phyloP scores from a whole-genome alignment of 2,888 invertebrate genomes.

The Cyrtodaria siliqua region DNA sequence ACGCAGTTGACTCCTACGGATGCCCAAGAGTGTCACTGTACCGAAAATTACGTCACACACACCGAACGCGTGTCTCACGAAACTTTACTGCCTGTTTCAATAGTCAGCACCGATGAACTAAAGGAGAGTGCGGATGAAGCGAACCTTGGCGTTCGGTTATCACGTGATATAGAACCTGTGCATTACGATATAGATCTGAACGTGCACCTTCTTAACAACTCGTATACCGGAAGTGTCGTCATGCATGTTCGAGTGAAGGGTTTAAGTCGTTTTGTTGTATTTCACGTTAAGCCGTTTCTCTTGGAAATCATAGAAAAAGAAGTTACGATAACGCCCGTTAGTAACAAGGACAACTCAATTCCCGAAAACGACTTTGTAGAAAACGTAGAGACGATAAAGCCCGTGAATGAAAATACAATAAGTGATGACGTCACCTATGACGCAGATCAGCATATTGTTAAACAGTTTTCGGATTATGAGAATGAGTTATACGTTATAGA shows the following conservation, averaged over 20 bases:
- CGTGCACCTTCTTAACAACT: conserved; percentile 55
- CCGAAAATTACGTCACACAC: conserved; percentile 3
- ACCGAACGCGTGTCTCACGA: conserved; percentile 1
- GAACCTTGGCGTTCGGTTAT: conserved; percentile 69
- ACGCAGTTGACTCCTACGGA: conserved; percentile 1
- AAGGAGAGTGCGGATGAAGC: conserved; percentile 9
- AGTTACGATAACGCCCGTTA: conserved; percentile 41
- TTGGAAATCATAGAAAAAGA: conserved; percentile 46
- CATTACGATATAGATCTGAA: conserved; percentile 73
- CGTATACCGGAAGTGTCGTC: conserved; percentile 71
- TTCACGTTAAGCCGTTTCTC: conserved; percentile 67
- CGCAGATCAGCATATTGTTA: conserved; percentile 41
- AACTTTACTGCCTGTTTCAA: not conserved
- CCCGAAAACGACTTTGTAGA: not conserved
- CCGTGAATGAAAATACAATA: too few relatives aligned
- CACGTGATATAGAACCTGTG: conserved; percentile 69
- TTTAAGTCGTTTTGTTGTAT: conserved; percentile 70
- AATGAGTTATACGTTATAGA: conserved; percentile 74
- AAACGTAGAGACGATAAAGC: not conserved
- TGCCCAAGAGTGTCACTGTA: conserved; percentile 10
- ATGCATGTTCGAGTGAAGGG: conserved; percentile 64
- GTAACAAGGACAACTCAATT: not conserved
- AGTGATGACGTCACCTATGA: too few relatives aligned
- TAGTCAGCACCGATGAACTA: not conserved
- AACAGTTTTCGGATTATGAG: conserved; percentile 60